Percentiles rank a stretch among this genome's conserved stretches.
Conservation (phyloP, 2,797 vertebrate genomes). For the Sebastes vulpes region DNA sequence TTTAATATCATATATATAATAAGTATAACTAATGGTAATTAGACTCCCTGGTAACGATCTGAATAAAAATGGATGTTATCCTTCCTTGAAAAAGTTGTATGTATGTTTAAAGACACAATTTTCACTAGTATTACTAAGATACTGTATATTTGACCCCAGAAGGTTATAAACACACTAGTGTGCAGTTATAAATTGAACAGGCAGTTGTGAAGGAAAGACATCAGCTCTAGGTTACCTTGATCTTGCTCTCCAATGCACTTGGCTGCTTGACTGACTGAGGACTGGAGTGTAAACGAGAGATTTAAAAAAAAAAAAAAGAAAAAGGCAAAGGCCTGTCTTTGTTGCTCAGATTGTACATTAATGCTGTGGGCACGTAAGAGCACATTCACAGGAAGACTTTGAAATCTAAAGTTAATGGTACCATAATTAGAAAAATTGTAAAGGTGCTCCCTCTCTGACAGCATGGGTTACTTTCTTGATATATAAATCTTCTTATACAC, state of each 20-base stretch:
- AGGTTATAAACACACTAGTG: background rate
- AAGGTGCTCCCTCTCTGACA: background rate
- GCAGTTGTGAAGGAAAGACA: background rate
- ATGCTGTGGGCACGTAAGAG: background rate
- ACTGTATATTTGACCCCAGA: background rate
- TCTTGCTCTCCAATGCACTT: conserved; percentile 13
- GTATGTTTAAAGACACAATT: background rate
- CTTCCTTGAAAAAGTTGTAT: background rate
- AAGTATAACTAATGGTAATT: background rate
- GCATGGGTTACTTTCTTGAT: background rate
- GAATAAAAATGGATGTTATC: background rate
- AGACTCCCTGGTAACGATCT: background rate
- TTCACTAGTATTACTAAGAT: background rate
- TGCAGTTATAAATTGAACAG: background rate
- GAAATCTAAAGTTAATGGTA: conserved; percentile 28
- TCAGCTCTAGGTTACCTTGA: conserved; percentile 7
- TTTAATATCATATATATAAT: too few relatives aligned
- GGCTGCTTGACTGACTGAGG: conserved; percentile 22
- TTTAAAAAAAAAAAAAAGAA: too few relatives aligned
- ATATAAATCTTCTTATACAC: background rate
- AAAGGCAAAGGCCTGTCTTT: background rate
- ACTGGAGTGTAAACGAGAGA: conserved; percentile 1
- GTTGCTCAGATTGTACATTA: background rate
- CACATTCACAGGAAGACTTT: background rate
- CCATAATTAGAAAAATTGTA: conserved; percentile 27